phyloP scores from a whole-genome alignment of 2,888 invertebrate genomes.

The Eupithecia tripunctaria region DNA sequence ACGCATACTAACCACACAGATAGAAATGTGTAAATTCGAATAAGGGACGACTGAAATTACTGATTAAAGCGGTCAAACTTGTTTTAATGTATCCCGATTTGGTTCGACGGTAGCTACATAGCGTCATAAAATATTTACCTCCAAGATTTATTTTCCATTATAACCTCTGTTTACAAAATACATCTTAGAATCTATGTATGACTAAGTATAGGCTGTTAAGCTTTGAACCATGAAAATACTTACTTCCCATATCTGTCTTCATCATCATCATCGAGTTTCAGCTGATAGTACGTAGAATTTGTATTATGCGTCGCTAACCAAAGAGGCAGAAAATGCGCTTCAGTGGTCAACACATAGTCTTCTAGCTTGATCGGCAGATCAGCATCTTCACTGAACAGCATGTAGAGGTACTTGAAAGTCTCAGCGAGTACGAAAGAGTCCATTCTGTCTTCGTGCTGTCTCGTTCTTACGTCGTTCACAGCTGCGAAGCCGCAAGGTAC shows the following conservation, averaged over 20 bases:
- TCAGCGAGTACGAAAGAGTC: conserved; percentile 99
- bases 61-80: too few species aligned
- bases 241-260: conserved; percentile 76
- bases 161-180: too few species aligned
- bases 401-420: conserved; percentile 98
- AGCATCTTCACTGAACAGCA: conserved; percentile 94
- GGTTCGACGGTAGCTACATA: too few species aligned
- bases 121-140: too few species aligned
- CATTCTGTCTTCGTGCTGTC: conserved; percentile 97
- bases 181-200: too few species aligned
- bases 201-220: too few species aligned
- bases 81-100: too few species aligned
- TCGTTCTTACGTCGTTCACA: conserved; percentile 96
- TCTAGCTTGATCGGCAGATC: conserved; percentile 93
- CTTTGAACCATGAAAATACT: conserved; percentile 45
- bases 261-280: conserved; percentile 78
- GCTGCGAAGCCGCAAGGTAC: conserved; percentile 99
- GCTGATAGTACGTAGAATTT: conserved; percentile 74
- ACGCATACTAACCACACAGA: too few species aligned
- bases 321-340: conserved; percentile 97
- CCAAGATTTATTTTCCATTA: too few species aligned
- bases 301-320: conserved; percentile 88
- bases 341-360: conserved; percentile 95
- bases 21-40: too few species aligned
- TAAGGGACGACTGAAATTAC: too few species aligned